Conservation (phyloP, 1,140 invertebrate species). For the Papilio aristodemus region DNA sequence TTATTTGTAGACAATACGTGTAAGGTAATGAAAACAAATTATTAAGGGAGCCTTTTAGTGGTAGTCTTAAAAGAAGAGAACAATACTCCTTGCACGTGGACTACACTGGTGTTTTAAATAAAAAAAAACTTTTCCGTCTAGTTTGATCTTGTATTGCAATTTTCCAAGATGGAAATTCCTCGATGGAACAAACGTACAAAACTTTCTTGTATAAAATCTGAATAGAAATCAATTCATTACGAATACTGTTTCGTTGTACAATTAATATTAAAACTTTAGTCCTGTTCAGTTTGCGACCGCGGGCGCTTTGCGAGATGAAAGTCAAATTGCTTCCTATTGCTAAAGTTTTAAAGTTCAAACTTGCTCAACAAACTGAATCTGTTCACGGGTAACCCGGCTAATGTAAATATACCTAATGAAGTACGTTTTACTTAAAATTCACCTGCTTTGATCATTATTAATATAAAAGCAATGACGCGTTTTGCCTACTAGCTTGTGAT, state of each 20-base stretch:
- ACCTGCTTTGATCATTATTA: conserved; percentile 41
- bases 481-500: too few relatives aligned
- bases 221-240: conserved; percentile 41
- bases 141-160: not conserved
- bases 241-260: conserved; percentile 47
- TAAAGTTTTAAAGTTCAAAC: conserved; percentile 38
- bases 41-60: too few relatives aligned
- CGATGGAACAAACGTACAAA: conserved; percentile 28
- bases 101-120: not conserved
- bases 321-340: conserved; percentile 43
- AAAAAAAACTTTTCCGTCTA: not conserved
- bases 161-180: conserved; percentile 6
- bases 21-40: too few relatives aligned
- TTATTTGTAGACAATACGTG: too few relatives aligned
- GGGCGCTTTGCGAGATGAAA: conserved; percentile 34
- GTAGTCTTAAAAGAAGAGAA: too few relatives aligned
- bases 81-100: not conserved
- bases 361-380: conserved; percentile 31
- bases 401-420: conserved; percentile 49
- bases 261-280: conserved; percentile 59
- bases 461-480: conserved; percentile 29
- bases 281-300: conserved; percentile 44
- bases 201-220: conserved; percentile 27
- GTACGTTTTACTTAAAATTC: conserved; percentile 40
- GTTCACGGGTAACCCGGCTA: conserved; percentile 36